Evolutionary conservation across 2,888 invertebrate species (phyloP).

Genomic region (Amphipyra tragopoginis): DNA sequence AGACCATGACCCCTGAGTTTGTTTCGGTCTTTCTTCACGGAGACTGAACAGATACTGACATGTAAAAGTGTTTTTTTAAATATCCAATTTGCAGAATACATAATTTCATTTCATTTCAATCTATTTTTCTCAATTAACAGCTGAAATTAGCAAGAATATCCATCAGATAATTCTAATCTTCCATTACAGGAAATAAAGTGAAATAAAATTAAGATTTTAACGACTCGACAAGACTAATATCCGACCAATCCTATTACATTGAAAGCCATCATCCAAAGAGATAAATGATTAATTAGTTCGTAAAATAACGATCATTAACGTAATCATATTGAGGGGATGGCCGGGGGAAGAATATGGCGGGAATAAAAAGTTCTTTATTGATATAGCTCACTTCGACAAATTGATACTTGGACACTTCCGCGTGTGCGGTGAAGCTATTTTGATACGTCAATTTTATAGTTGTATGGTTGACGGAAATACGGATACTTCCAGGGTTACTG

Average conservation of each 20-base stretch:
- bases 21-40: too few relatives aligned
- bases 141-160: not conserved
- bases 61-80: too few relatives aligned
- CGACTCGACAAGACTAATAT: slow-evolving; percentile 36
- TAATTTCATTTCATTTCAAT: too few relatives aligned
- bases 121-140: not conserved
- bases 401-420: slow-evolving; percentile 53
- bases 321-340: slow-evolving; percentile 65
- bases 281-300: slow-evolving; percentile 64
- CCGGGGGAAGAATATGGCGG: slow-evolving; percentile 60
- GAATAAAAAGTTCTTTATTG: slow-evolving; percentile 70
- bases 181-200: slow-evolving; percentile 27
- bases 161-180: slow-evolving; percentile 3
- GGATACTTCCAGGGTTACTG: slow-evolving; percentile 1
- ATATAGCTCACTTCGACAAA: slow-evolving; percentile 62
- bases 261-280: slow-evolving; percentile 52
- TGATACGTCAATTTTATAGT: slow-evolving; percentile 44
- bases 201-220: slow-evolving; percentile 50
- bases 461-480: slow-evolving; percentile 5
- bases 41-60: too few relatives aligned
- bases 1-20: too few relatives aligned
- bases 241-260: slow-evolving; percentile 53
- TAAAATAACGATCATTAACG: slow-evolving; percentile 67
- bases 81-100: too few relatives aligned
- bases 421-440: slow-evolving; percentile 44